Conservation (phyloP, 2,797 vertebrate species). For the Neomorphus geoffroyi region DNA sequence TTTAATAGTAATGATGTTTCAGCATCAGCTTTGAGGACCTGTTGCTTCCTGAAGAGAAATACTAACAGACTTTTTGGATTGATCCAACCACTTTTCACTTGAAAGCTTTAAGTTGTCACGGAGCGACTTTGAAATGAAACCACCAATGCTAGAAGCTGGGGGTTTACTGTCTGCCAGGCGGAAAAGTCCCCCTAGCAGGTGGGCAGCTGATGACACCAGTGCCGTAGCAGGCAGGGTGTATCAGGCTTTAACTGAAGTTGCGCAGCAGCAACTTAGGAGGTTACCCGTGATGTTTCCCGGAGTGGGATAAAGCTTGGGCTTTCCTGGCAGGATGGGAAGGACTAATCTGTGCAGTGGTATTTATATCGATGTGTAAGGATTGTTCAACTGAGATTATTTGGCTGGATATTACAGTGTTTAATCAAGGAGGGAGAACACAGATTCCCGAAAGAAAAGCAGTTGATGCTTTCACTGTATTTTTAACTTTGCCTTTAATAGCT, state of each 20-base stretch:
- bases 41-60: not conserved
- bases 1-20: not conserved
- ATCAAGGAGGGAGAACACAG: not conserved
- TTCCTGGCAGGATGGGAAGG: not conserved
- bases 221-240: not conserved
- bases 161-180: not conserved
- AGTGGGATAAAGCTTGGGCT: not conserved
- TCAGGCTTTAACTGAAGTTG: not conserved
- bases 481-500: not conserved
- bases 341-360: not conserved
- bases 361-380: not conserved
- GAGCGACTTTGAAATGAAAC: not conserved
- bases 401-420: not conserved
- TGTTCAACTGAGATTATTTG: constrained; percentile 27
- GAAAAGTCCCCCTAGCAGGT: fast-evolving
- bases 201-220: fast-evolving
- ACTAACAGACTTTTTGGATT: not conserved
- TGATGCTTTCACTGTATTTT: not conserved
- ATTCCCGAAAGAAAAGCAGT: not conserved
- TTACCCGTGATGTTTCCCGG: fast-evolving
- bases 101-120: not conserved
- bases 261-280: fast-evolving
- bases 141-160: fast-evolving
- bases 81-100: not conserved
- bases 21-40: not conserved